A percentile compares a stretch with the other conserved stretches of the same genome.
Evolutionary conservation across 2,113 vertebrate genomes (phyloP).

Genomic region (Ochotona princeps): DNA sequence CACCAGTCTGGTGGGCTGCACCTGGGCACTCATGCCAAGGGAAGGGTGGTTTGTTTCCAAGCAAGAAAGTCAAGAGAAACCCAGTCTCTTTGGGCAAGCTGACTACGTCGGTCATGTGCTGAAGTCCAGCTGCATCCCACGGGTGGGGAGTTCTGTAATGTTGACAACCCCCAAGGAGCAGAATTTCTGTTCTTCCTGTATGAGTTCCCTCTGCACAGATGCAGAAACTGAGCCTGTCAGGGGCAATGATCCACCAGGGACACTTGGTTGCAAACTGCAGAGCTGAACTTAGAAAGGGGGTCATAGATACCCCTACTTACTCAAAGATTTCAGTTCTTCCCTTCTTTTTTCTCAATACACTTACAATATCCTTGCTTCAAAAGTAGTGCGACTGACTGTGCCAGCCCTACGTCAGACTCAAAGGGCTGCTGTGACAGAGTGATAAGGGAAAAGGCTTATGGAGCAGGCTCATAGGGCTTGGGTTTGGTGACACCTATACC

Average conservation of each 20-base stretch:
- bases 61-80: background rate
- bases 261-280: background rate
- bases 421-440: no score
- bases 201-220: background rate
- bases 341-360: background rate
- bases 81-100: background rate
- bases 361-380: background rate
- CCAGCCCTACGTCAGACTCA: background rate
- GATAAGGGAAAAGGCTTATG: background rate
- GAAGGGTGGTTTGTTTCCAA: background rate
- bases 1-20: background rate
- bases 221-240: background rate
- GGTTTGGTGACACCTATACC: background rate
- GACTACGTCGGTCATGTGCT: background rate
- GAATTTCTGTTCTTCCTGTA: background rate
- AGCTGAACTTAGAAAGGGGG: background rate
- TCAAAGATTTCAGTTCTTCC: rapidly evolving
- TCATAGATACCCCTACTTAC: rapidly evolving
- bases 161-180: background rate
- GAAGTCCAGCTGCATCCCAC: background rate
- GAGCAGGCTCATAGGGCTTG: no score
- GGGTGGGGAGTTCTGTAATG: rapidly evolving
- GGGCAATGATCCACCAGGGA: rapidly evolving
- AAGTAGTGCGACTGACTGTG: background rate
- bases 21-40: background rate